A percentile compares a stretch with the other conserved stretches of the same genome.
phyloP scores from a whole-genome alignment of 2,797 vertebrate species.

The Tenualosa thibaudeaui region DNA sequence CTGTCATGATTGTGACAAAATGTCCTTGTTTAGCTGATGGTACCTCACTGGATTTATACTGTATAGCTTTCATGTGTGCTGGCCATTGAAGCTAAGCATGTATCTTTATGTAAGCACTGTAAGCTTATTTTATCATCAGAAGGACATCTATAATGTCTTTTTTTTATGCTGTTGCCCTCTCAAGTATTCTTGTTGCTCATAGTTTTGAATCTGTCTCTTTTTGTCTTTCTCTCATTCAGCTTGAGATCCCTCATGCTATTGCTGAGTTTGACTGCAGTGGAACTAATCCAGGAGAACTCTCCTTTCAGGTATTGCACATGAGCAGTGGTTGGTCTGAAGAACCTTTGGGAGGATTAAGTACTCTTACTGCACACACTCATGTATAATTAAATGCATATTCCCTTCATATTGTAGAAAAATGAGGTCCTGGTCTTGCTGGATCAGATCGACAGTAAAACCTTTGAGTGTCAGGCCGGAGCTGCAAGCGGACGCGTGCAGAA shows the following conservation, averaged over 20 bases:
- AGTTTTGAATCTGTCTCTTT: slow-evolving; percentile 41
- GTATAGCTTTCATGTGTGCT: neutral
- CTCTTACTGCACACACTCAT: neutral
- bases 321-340: neutral
- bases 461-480: slow-evolving; percentile 79
- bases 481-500: slow-evolving; percentile 69
- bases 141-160: neutral
- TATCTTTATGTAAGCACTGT: neutral
- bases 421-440: slow-evolving; percentile 78
- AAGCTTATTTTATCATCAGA: no score
- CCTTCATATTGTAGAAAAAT: slow-evolving; percentile 69
- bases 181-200: neutral
- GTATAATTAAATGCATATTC: neutral
- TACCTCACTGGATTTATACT: neutral
- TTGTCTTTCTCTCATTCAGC: slow-evolving; percentile 60
- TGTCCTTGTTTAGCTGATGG: no score
- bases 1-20: no score
- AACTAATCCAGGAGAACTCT: slow-evolving; percentile 71
- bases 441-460: slow-evolving; percentile 71
- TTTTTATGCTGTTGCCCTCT: neutral
- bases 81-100: neutral
- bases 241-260: slow-evolving; percentile 81
- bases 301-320: slow-evolving; percentile 80
- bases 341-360: neutral
- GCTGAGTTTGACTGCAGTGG: slow-evolving; percentile 75